A percentile compares a stretch with the other conserved stretches of the same genome.
phyloP scores from a whole-genome alignment of 2,888 invertebrate genomes.

The Philonicus albiceps region DNA sequence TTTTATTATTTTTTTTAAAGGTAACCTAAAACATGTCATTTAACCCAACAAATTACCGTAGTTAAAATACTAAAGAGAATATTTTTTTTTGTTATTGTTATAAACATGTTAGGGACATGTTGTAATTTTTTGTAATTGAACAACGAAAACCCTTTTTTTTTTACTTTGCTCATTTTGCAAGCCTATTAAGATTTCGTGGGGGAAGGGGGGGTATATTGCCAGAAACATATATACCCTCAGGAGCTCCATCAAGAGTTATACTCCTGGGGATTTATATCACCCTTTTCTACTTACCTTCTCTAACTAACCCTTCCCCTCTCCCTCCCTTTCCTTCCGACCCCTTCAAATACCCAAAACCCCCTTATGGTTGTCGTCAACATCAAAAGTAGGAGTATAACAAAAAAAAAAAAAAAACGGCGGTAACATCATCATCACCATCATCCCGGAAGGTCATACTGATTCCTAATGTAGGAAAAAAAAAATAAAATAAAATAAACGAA shows the following conservation, averaged over 20 bases:
- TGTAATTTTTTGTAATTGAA: background rate
- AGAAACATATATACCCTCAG: too few species aligned
- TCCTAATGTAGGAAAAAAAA: background rate
- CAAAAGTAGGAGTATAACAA: background rate
- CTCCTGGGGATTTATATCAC: background rate
- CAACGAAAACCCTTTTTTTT: constrained; percentile 8
- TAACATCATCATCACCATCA: background rate
- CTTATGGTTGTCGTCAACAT: background rate
- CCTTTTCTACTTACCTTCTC: too few species aligned
- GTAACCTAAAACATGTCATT: background rate
- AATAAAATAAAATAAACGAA: too few species aligned
- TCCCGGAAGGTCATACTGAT: background rate
- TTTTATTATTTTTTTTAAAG: too few species aligned
- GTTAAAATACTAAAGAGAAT: too few species aligned
- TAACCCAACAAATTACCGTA: background rate
- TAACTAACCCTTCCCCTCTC: too few species aligned
- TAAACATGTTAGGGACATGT: too few species aligned
- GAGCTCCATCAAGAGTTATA: background rate
- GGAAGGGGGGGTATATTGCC: too few species aligned
- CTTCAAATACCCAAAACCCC: background rate
- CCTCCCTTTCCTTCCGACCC: background rate
- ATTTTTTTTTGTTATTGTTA: too few species aligned
- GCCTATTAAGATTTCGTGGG: background rate
- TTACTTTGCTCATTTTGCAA: constrained; percentile 8
- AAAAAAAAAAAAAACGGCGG: background rate